Evolutionary conservation across 2,888 invertebrate genomes (phyloP), one percentile per base, ranked within the genome.

Genomic region (Rhodophaea formosa): DNA sequence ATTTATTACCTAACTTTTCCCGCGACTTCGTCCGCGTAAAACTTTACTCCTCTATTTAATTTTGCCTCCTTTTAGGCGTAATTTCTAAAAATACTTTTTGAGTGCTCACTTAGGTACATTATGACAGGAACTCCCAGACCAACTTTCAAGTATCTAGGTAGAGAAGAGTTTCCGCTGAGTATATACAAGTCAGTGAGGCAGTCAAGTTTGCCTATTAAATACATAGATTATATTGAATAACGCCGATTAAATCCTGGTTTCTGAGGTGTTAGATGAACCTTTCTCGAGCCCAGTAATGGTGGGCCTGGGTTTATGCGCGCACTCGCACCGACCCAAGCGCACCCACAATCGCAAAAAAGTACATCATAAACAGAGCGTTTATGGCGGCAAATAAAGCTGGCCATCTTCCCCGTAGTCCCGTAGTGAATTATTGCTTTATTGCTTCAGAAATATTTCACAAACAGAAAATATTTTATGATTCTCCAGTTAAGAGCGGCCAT

Each of bases 391-490:
- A 91, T 91, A 91, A 90, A 90, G 84, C 82, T 79, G 79, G 85
- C 82, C 86, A 83, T 88, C 86, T 91, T 88, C 87, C 84, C 86
- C 86, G 89, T 85, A 87, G 88, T 83, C 88, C 83, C 85, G 86
- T 88, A 88, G 88, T 91, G 90, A 91, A 87, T 90, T 91, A 91
- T 90, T 90, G 90, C 91, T 91, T 90, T 91, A 91, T 91, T 90
- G 90, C 91, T 81, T 88, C 88, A 88, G 90, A 89, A 90, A 91
- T 90, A 90, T 91, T 90, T 89, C 87, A 88, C 91, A 91, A 90
- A 91, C 91, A 89, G 90, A 90, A 90, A 90, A 91, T 89, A 90
- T 91, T 91, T 91, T 91, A 91, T 88, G 90, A 90, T 90, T 87
- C 89, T 81, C 87, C 86, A 88, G 86, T 91, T 90, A 88, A 90